Evolutionary conservation across 2,888 invertebrate genomes (phyloP), one percentile per base, ranked within the genome.

Genomic region (Eilema caniola): DNA sequence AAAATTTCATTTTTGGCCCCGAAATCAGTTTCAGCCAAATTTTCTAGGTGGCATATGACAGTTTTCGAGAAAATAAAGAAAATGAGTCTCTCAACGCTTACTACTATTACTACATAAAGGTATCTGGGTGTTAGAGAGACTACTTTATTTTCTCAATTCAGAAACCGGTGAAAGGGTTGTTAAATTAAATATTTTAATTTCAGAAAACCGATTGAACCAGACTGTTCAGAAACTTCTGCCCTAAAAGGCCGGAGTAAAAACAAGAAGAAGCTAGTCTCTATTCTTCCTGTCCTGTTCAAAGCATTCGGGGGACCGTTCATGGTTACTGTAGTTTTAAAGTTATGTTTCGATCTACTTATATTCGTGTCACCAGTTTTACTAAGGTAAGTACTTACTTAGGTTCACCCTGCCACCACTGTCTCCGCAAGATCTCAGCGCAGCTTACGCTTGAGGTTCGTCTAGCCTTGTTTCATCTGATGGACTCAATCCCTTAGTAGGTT

Each of bases 341-440:
- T 99, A 0, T 85, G 97, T 56, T 97, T 98, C 85, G 99, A 99
- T 92, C 76, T 97, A 23, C 91, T 99, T 68, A 98, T 98, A 77
- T 99, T 99, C 92, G 96, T 97, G 57, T 98, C 98, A 82, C 99
- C 99, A 0, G 97, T 98, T 91, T 95, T 99, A 83, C 96, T 99
- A 72, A 97, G 96, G 98, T 98, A 94, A 96, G 90, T 85, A n/a
- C 5, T 20, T 14, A n/a, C n/a, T n/a, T n/a, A n/a, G n/a, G n/a
- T n/a, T n/a, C n/a, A n/a, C n/a, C n/a, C n/a, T n/a, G n/a, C n/a
- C n/a, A n/a, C n/a, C n/a, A n/a, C n/a, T n/a, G n/a, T n/a, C n/a
- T 37, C 14, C 14, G 12, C 1, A 37, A 33, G 8, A 10, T 33
- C 8, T 28, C 28, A 5, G 28, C 5, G 5, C 28, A 28, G 28